Evolutionary conservation across 2,888 invertebrate genomes (phyloP).

Genomic region (Sphaerophoria taeniata): DNA sequence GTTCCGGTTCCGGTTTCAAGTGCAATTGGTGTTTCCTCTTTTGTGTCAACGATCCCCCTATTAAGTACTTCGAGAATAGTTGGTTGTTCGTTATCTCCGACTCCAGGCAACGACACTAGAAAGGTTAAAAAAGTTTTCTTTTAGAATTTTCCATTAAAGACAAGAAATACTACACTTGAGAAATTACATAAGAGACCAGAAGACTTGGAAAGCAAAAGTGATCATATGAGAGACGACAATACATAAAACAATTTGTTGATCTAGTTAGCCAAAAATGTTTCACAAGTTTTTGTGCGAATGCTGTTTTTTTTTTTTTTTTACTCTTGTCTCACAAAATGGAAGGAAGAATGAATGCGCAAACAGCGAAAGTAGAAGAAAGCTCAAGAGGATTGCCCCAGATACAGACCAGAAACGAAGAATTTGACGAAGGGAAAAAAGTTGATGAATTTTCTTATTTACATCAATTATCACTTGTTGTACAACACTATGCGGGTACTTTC

Average conservation of each 20-base stretch:
- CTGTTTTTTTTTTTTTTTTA: slow-evolving; percentile 57
- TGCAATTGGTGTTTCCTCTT: slow-evolving; percentile 60
- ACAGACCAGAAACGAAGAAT: slow-evolving; percentile 27
- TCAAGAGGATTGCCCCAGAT: slow-evolving; percentile 53
- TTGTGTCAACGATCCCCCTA: slow-evolving; percentile 75
- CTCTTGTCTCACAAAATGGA: slow-evolving; percentile 55
- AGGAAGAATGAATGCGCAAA: slow-evolving; percentile 69
- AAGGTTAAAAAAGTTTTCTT: slow-evolving; percentile 13
- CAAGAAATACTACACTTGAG: slow-evolving; percentile 38
- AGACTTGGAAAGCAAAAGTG: slow-evolving; percentile 65
- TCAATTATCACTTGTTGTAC: slow-evolving; percentile 65
- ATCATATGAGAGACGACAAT: slow-evolving; percentile 58
- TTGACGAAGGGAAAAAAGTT: slow-evolving; percentile 13
- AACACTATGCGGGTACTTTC: slow-evolving; percentile 52
- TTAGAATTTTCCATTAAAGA: not conserved
- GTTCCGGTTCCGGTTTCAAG: slow-evolving; percentile 50
- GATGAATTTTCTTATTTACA: slow-evolving; percentile 31
- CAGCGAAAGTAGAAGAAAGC: slow-evolving; percentile 50
- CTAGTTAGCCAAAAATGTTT: slow-evolving; percentile 72
- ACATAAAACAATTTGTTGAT: slow-evolving; percentile 73
- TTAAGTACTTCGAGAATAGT: slow-evolving; percentile 81
- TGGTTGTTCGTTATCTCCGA: slow-evolving; percentile 81
- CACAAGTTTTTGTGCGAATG: slow-evolving; percentile 50
- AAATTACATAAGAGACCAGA: slow-evolving; percentile 67
- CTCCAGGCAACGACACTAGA: slow-evolving; percentile 83